phyloP scores from a whole-genome alignment of 1,140 invertebrate genomes.

The Prorops nasuta region DNA sequence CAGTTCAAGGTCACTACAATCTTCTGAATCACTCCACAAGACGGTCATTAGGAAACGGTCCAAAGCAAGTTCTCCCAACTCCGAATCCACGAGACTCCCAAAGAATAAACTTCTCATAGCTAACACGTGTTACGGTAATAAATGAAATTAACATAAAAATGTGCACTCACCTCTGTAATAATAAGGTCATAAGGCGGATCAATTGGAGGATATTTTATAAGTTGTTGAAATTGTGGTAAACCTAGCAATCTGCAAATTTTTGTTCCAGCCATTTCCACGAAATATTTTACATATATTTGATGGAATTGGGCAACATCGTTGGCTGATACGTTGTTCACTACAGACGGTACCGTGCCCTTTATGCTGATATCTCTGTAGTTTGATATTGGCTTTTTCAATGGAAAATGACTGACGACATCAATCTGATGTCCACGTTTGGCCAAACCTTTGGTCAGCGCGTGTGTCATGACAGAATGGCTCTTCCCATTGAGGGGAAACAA shows the following conservation, averaged over 20 bases:
- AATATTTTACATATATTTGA: fast-evolving
- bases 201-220: slow-evolving; percentile 21
- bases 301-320: fast-evolving
- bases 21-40: too few species aligned
- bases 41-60: too few species aligned
- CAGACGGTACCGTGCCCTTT: slow-evolving; percentile 10
- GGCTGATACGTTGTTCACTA: slow-evolving; percentile 10
- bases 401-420: slow-evolving; percentile 48
- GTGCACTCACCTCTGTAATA: slow-evolving; percentile 22
- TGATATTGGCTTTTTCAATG: slow-evolving; percentile 30
- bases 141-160: background rate
- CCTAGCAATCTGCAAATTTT: slow-evolving; percentile 11
- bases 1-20: too few species aligned
- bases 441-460: slow-evolving; percentile 40
- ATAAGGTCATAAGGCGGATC: slow-evolving; percentile 29
- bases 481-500: slow-evolving; percentile 43
- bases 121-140: too few species aligned
- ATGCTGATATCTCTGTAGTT: slow-evolving; percentile 47
- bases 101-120: too few species aligned
- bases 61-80: too few species aligned
- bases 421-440: slow-evolving; percentile 51
- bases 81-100: too few species aligned
- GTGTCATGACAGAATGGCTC: slow-evolving; percentile 46
- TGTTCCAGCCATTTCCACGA: background rate
- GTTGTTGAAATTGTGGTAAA: background rate